Evolutionary conservation across 2,888 invertebrate species (phyloP).

Genomic region (Chloroclysta siterata): DNA sequence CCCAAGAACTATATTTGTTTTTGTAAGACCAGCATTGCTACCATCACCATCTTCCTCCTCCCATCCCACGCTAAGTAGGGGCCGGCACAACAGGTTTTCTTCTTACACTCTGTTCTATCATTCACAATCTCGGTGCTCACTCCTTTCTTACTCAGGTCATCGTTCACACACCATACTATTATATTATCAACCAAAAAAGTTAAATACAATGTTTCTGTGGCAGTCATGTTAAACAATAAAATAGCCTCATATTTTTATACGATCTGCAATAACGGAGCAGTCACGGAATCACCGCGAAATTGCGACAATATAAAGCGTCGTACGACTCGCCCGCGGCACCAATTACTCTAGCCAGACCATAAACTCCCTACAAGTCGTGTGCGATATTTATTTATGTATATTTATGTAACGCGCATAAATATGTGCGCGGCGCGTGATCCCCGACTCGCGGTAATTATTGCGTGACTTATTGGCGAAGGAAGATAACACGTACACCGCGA

Average conservation of each 20-base stretch:
- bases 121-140: no score
- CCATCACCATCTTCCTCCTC: no score
- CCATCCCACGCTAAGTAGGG: no score
- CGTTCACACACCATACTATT: neutral
- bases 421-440: conserved; percentile 76
- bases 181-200: neutral
- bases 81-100: no score
- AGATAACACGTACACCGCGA: conserved; percentile 78
- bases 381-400: conserved; percentile 68
- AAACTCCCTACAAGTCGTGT: conserved; percentile 68
- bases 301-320: conserved; percentile 47
- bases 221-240: conserved; percentile 19
- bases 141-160: no score
- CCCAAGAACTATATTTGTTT: no score
- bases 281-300: conserved; percentile 48
- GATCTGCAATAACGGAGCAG: conserved; percentile 33
- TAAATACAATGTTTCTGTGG: conserved; percentile 9
- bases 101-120: no score
- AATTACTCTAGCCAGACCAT: conserved; percentile 60
- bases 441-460: conserved; percentile 80
- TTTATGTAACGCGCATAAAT: conserved; percentile 76
- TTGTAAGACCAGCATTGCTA: no score
- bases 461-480: conserved; percentile 82
- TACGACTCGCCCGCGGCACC: conserved; percentile 56
- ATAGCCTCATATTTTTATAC: conserved; percentile 27